Base-by-base conservation (phyloP, 2,113 vertebrate species). In the Halichoerus grypus region DNA sequence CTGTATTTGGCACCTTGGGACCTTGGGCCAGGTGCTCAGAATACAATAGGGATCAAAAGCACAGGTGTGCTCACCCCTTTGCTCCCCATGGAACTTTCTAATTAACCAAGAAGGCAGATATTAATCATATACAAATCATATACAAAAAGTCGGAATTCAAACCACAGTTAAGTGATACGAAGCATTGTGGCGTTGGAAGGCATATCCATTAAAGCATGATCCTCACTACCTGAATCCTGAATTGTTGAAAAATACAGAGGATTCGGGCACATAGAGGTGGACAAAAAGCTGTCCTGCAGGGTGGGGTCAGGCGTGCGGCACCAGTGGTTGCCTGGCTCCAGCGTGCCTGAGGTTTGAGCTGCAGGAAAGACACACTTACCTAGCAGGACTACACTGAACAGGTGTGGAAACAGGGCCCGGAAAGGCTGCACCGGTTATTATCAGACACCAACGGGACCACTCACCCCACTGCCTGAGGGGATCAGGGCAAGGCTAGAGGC, bases 61-160 rank as follows among this genome's bases (percentile, higher is more conserved):
- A 55, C 33, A 28, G 26, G 57, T n/a, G 3, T 49, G 0, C 33
- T 36, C 7, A 69, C 22, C 0, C 24, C 12, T 5, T 19, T 0
- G 7, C 18, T 3, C 57, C 28, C 24, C 42, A 5, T 3, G 2
- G 71, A 63, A 71, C 21, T 71, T 80, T 10, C 3, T 46, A 57
- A 10, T 12, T n/a, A 80, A 86, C 79, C 2, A 57, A 15, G 8
- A 94, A 94, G 21, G 24, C 1, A 63, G 13, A 59, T 5, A 22
- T n/a, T 72, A 28, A 84, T 63, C 42, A 55, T 3, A 42, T 2
- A 26, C 22, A 69, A 89, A 89, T n/a, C 13, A 36, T 63, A 49
- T 6, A 28, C 24, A 85, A 91, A n/a, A 39, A 24, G 7, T 46
- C 7, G n/a, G 90, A 79, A 61, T 53, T 69, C 81, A 95, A 96